Evolutionary conservation across 1,140 invertebrate species (phyloP), one percentile per base, ranked within the genome.

Genomic region (Drosophila pruinosa): DNA sequence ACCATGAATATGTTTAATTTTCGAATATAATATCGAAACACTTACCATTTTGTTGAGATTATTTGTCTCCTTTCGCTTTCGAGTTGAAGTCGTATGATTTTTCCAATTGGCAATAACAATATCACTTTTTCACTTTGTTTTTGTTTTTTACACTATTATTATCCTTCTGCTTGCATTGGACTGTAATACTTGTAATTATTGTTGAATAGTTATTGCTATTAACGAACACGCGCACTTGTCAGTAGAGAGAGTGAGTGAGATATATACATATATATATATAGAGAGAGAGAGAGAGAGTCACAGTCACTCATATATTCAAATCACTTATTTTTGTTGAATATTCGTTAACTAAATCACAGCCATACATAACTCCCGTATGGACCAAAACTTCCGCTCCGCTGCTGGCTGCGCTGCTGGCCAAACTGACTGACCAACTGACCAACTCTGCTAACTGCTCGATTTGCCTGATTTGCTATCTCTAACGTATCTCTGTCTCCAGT

Each of bases 21-120:
- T 14, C n/a, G 19, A 38, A 6, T 53, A 19, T 15, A 50, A 38
- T 2, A 0, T 24, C 5, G 10, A 2, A 38, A 14, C 48, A 79
- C 79, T 83, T 67, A 83, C 79, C 79, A 83, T 83, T 78, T 78
- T 65, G 19, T 31, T 50, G n/a, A 22, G 26, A 19, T 45, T 28
- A 24, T 8, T 22, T 48, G 12, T 15, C 36, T 15, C 31, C 45
- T 64, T 31, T 41, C 45, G 45, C 12, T 22, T 7, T 50, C 26
- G n/a, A 52, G 64, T 43, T 19, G 22, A 41, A 24, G 15, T 41
- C 39, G 15, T 19, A 19, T 56, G 15, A 41, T 54, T 64, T 54
- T 36, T 14, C 15, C 31, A 19, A 19, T 14, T 14, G 4, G 8
- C 28, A 58, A 57, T 47, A 57, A 12, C 19, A 52, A 38, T 45